phyloP scores from a whole-genome alignment of 2,797 vertebrate genomes.

The Falco peregrinus region DNA sequence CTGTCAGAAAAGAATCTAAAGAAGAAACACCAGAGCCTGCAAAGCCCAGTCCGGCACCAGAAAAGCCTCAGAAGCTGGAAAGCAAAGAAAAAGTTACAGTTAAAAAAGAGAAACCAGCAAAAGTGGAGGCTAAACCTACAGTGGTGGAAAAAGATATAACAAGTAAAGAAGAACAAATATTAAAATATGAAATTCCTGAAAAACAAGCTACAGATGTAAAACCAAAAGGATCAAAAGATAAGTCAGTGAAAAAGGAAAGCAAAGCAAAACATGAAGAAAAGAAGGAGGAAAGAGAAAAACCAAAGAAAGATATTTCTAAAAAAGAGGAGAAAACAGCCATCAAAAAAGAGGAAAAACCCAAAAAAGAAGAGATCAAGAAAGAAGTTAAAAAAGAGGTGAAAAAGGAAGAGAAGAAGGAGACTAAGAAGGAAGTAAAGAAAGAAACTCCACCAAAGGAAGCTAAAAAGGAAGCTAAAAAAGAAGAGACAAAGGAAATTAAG shows the following conservation, averaged over 20 bases:
- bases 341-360: slow-evolving; percentile 86
- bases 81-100: slow-evolving; percentile 87
- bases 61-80: slow-evolving; percentile 85
- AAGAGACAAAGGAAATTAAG: slow-evolving; percentile 89
- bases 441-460: slow-evolving; percentile 74
- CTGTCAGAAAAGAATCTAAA: slow-evolving; percentile 87
- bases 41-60: slow-evolving; percentile 77
- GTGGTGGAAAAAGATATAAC: slow-evolving; percentile 80
- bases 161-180: slow-evolving; percentile 80
- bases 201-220: slow-evolving; percentile 88
- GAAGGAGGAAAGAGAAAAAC: slow-evolving; percentile 86
- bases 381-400: slow-evolving; percentile 87
- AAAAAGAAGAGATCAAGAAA: slow-evolving; percentile 80
- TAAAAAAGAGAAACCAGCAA: slow-evolving; percentile 85
- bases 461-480: slow-evolving; percentile 85
- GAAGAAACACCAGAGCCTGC: slow-evolving; percentile 84
- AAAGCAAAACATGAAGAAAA: slow-evolving; percentile 85
- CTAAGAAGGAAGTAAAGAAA: slow-evolving; percentile 85
- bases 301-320: slow-evolving; percentile 82
- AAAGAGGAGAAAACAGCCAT: slow-evolving; percentile 75
- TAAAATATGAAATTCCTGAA: slow-evolving; percentile 82
- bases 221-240: slow-evolving; percentile 85
- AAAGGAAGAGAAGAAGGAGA: slow-evolving; percentile 87
- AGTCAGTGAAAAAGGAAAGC: slow-evolving; percentile 85
- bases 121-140: slow-evolving; percentile 76